Evolutionary conservation across 2,113 vertebrate species (phyloP), one percentile per base, ranked within the genome.

Genomic region (Pygoscelis antarcticus): DNA sequence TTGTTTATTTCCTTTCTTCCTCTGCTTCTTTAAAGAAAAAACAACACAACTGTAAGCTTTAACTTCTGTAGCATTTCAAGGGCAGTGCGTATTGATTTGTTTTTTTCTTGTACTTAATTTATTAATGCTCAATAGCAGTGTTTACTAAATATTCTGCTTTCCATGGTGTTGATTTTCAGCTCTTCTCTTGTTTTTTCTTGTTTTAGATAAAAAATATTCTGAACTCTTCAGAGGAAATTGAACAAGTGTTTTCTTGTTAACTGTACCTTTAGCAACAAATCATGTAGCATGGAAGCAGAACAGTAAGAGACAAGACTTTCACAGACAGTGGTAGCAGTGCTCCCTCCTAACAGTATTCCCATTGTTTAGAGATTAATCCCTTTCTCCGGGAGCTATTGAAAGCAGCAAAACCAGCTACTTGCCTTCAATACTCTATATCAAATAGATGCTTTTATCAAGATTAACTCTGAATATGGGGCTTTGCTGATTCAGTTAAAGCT

Each of bases 371-470:
- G 46, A 60, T 75, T 3, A 82, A 82, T 79, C 38, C 8, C 3
- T 38, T 92, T 55, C 32, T 62, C 13, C 15, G 18, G 18, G 7
- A 93, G 14, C 30, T 72, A 42, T 25, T 64, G n/a, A 84, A 93
- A 87, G 34, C 47, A 91, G 26, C 2, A 84, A 66, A 87, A 84
- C 25, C 17, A 64, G 19, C n/a, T 82, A 92, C 77, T 47, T 93
- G 23, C 9, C 29, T 91, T 91, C 47, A 64, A 36, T 66, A 78
- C 38, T 62, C 10, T 62, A 62, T 91, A 91, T 76, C 30, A 65
- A 90, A 69, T 42, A 13, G 6, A 85, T 83, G 40, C 23, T 92
- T 94, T 93, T 88, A 93, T 79, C 32, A 88, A 80, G 71, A 92
- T 90, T 76, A 72, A 64, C 55, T 94, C 38, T 72, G 52, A 65